Base-by-base conservation (phyloP, 2,888 invertebrate species). In the Rotaria socialis region DNA sequence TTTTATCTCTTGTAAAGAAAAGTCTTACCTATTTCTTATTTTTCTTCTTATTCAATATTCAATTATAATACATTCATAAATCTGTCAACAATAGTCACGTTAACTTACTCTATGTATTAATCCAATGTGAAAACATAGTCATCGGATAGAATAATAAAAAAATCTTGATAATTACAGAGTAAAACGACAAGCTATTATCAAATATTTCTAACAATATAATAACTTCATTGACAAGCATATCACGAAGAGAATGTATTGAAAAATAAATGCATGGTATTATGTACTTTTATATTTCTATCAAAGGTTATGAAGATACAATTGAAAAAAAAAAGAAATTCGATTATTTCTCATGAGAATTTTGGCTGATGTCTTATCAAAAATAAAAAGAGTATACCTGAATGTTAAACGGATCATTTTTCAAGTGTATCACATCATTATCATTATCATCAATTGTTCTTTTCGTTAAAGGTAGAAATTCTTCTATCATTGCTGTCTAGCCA, bases 381-480 rank as follows among this genome's bases (percentile, higher is more conserved):
- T 14, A 11, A 67, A 24, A 67, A 35, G 35, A 35, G 0, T 67
- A 67, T 67, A 67, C 67, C 67, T 67, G 67, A 67, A 67, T 67
- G 67, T 67, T 67, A 67, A 41, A 67, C 19, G 35, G 16, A 67
- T 67, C 67, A 67, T 67, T 67, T 67, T 67, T 67, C 67, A 67
- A 67, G 35, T 67, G 35, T 67, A 67, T 67, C 67, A 35, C 67
- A 67, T 67, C 67, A 67, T 35, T 67, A 67, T 67, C 67, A 67
- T 67, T 67, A 67, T 67, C 67, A 67, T 67, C 14, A 5, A 35
- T 67, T 67, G 24, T 56, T 7, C 24, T 24, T 3, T 19, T 35
- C 35, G 19, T 16, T 35, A 35, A 7, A 67, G 16, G 35, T 27
- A 35, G 19, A 35, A 41, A 35, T 67, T 67, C 67, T 67, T 41